phyloP scores from a whole-genome alignment of 2,888 invertebrate genomes.

The Acanthococcus lagerstroemiae region DNA sequence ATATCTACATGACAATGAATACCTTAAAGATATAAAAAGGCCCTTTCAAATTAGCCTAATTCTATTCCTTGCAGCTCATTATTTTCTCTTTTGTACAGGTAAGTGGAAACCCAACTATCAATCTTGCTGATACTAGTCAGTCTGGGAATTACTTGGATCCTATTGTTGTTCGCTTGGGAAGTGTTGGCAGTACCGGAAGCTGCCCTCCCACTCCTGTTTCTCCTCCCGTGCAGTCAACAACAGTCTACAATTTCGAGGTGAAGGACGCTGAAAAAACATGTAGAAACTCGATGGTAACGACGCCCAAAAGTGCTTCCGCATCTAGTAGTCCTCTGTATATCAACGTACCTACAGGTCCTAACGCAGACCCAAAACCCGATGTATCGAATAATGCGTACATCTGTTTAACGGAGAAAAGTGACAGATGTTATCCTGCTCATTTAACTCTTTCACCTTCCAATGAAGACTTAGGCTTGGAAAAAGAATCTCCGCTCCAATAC shows the following conservation, averaged over 20 bases:
- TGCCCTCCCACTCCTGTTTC: constrained; percentile 43
- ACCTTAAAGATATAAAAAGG: neutral
- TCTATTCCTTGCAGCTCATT: no score
- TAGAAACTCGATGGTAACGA: neutral
- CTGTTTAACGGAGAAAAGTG: neutral
- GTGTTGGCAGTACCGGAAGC: constrained; percentile 42
- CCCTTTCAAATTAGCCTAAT: neutral
- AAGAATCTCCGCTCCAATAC: constrained; percentile 13
- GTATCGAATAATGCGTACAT: neutral
- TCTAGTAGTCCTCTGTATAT: constrained; percentile 11
- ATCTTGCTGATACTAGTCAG: neutral
- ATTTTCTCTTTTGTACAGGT: neutral
- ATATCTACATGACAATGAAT: neutral
- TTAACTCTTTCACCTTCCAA: neutral
- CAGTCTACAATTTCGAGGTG: constrained; percentile 10
- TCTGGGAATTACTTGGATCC: constrained; percentile 23
- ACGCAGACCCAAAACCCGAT: neutral
- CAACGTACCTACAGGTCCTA: constrained; percentile 1
- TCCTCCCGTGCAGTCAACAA: constrained; percentile 36
- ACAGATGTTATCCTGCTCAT: neutral
- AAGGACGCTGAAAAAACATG: neutral
- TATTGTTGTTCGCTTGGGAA: constrained; percentile 34
- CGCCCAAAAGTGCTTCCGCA: constrained; percentile 6
- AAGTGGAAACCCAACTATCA: no score
- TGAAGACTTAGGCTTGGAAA: neutral